phyloP scores from a whole-genome alignment of 2,113 vertebrate species.

The Ptilorrhoa leucosticta region DNA sequence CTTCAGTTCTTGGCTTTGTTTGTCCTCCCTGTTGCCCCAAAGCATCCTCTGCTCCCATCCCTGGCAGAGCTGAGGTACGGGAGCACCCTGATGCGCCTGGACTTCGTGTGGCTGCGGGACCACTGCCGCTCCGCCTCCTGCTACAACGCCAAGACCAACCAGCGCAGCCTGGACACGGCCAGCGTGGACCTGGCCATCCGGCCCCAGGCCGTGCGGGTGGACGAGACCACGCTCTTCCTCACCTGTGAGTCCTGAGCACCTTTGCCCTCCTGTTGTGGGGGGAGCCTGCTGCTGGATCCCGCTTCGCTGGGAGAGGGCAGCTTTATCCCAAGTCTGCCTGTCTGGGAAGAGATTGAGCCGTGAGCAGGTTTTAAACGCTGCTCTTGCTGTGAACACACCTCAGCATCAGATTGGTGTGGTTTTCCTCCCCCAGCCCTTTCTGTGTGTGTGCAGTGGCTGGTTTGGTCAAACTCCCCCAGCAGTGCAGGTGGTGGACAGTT shows the following conservation, averaged over 20 bases:
- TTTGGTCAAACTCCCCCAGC: background rate
- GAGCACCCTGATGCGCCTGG: constrained; percentile 76
- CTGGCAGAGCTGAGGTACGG: constrained; percentile 75
- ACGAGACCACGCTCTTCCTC: constrained; percentile 78
- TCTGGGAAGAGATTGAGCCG: background rate
- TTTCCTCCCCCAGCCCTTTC: background rate
- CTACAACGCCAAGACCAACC: constrained; percentile 84
- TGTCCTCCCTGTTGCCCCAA: background rate
- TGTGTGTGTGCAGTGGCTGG: background rate
- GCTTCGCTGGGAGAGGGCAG: background rate
- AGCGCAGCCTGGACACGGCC: constrained; percentile 87
- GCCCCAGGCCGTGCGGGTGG: constrained; percentile 71
- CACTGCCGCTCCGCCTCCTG: constrained; percentile 87
- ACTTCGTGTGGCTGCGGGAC: constrained; percentile 92
- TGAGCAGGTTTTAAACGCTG: background rate
- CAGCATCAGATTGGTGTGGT: background rate
- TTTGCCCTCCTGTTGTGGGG: rapidly evolving
- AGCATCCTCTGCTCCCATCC: background rate
- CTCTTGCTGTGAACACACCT: background rate
- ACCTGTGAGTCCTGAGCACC: constrained; percentile 77
- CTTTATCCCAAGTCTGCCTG: background rate
- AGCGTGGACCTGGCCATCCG: constrained; percentile 83
- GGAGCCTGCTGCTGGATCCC: background rate
- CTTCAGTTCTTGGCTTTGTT: background rate
- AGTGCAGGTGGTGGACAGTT: background rate